Base-by-base conservation (phyloP, 2,113 vertebrate species). In the Cyprinodon brontotheroides region DNA sequence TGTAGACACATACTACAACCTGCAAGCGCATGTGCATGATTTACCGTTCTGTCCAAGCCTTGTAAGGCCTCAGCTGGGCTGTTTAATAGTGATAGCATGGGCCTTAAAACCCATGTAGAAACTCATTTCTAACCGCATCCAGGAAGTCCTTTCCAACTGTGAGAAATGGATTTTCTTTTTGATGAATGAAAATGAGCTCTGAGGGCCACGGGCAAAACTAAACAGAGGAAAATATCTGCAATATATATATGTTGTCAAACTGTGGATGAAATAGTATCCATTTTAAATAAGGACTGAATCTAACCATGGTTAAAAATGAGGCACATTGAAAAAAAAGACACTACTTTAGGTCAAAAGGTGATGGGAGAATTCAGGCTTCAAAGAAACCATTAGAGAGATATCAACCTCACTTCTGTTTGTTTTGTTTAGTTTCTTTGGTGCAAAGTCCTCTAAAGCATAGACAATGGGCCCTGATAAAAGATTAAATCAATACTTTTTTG, bases 181-280 rank as follows among this genome's bases (percentile, higher is more conserved):
- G 20, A 39, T 77, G 40, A 22, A 13, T 66, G 72, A 67, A 79
- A 70, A 50, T 74, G 64, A 77, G 61, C 66, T 2, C 45, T 68
- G 61, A 80, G 79, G 74, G 77, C 72, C 83, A 81, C 14, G 86
- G 86, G 80, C 87, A 84, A 41, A 2, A 83, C 80, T 78, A 80
- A 70, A 82, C 65, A 87, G 74, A 70, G 65, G 68, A 69, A 38
- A 78, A 61, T 74, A 70, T 79, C 68, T 78, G 63, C 86, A 68
- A 82, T 70, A 3, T 20, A 3, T 20, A 57, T 22, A 73, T 5
- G 47, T 69, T 79, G 72, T 85, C 80, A 75, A 68, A 85, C 75
- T 76, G 41, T 17, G 67, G 71, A 17, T 83, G 64, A 88, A 89
- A 81, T 79, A 86, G 80, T n/a, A 50, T 48, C 1, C 0, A 67